Evolutionary conservation across 2,888 invertebrate genomes (phyloP).

Genomic region (Nemoura dubitans): DNA sequence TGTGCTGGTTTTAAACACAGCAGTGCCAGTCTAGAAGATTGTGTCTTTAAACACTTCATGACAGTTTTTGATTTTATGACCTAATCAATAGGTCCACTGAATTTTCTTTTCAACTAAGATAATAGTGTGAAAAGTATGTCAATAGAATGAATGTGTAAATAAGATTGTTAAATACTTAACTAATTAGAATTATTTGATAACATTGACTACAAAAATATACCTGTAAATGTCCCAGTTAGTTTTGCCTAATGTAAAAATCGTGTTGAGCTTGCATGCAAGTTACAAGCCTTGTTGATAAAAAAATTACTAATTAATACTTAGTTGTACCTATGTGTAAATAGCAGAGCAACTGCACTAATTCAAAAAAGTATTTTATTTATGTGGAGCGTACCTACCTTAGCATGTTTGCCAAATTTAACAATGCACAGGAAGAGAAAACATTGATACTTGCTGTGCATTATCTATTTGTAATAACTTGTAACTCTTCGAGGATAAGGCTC

Average conservation of each 20-base stretch:
- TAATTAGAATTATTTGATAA: neutral
- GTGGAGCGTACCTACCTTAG: neutral
- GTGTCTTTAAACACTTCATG: no score
- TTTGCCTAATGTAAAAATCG: neutral
- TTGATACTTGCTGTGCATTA: neutral
- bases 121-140: no score
- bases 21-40: no score
- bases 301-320: neutral
- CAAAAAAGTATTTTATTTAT: neutral
- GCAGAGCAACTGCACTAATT: neutral
- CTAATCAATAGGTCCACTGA: no score
- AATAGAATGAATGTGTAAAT: constrained; percentile 17
- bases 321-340: neutral
- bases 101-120: no score
- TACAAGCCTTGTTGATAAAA: neutral
- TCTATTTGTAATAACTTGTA: neutral
- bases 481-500: neutral
- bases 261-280: neutral
- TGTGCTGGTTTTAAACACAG: no score
- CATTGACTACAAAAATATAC: neutral
- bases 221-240: neutral
- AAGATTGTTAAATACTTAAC: neutral
- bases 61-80: no score
- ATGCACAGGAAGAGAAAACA: neutral
- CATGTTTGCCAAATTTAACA: neutral